A percentile compares a stretch with the other conserved stretches of the same genome.
These are phyloP conservation scores for Pycnonotus jocosus DNA, from an alignment of 2,113 vertebrate species.

Conservation along the genomic window DNA sequence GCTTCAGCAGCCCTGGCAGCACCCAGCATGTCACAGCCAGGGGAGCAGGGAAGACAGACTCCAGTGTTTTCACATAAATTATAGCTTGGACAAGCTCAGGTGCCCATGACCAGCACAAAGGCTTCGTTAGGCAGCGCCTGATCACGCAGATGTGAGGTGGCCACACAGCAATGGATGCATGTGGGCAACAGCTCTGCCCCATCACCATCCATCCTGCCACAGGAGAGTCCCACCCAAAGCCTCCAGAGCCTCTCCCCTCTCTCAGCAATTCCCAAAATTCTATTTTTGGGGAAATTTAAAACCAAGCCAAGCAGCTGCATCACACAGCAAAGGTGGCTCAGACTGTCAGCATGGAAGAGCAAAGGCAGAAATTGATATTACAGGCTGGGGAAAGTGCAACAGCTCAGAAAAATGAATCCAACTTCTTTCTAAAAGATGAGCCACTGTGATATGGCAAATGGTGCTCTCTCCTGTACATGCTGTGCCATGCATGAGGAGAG, in stretches of 20 bases:
- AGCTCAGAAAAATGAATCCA: not conserved
- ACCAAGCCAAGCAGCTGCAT: not conserved
- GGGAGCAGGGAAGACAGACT: not conserved
- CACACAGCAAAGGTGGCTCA: not conserved
- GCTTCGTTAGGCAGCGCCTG: not conserved
- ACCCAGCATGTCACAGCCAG: fast-evolving
- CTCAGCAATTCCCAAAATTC: not conserved
- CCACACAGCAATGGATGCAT: not conserved
- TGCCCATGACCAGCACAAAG: not conserved
- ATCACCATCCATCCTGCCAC: not conserved
- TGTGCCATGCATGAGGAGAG: fast-evolving
- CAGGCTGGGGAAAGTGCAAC: not conserved
- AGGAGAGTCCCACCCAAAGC: not conserved
- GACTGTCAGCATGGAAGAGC: not conserved
- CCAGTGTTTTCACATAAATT: not conserved
- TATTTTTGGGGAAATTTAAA: not conserved
- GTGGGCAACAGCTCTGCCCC: not conserved
- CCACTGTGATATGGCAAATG: not conserved
- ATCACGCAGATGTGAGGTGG: not conserved
- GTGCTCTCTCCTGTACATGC: not conserved
- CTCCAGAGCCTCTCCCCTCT: not conserved
- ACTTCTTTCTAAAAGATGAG: not conserved
- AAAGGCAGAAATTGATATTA: not conserved
- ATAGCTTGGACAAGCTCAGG: not conserved
- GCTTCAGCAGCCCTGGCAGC: not conserved